Evolutionary conservation across 2,797 vertebrate genomes (phyloP), one percentile per base, ranked within the genome.

Genomic region (Melanotaenia maccullochi): DNA sequence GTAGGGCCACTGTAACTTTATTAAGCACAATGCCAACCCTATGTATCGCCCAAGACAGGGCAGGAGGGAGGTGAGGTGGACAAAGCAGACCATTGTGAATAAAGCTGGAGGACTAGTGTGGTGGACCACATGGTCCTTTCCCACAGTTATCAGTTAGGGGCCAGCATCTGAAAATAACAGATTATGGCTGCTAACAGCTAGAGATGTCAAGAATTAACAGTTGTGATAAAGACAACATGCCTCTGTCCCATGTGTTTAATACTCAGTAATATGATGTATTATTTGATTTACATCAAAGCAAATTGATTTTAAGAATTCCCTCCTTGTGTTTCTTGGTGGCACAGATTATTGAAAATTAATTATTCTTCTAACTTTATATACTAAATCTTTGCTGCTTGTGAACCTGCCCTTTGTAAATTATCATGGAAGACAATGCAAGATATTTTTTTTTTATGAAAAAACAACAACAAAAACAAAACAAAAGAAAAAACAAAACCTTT

Each of bases 91-190:
- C 87, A 89, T 92, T 93, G 91, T 93, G 80, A 80, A 35, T 66
- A 55, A 78, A 71, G 56, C 59, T 61, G 71, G 78, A 78, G 61
- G 83, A 75, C 69, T 79, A 60, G 38, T 72, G 84, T 61, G 72
- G 77, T 82, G 73, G 85, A 84, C 88, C 93, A 91, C 91, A 94
- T 91, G 93, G 84, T 91, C 85, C 76, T 89, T 93, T 93, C 93
- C 90, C 91, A 94, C 90, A 94, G 82, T 92, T 91, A 92, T 93
- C 87, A 92, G 88, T 88, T 68, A 66, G 84, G 86, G 80, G 79
- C 84, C 84, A 76, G 67, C 65, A 71, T 88, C 83, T 0, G 68
- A 91, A 90, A 89, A 91, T 91, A 90, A 88, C 82, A 89, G 81
- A 65, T 82, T 74, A 89, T 85, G 71, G 83, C 79, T 87, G 86